Base-by-base conservation (phyloP, 92 coral and sea anemone genomes). In the Nematostella vectensis region DNA sequence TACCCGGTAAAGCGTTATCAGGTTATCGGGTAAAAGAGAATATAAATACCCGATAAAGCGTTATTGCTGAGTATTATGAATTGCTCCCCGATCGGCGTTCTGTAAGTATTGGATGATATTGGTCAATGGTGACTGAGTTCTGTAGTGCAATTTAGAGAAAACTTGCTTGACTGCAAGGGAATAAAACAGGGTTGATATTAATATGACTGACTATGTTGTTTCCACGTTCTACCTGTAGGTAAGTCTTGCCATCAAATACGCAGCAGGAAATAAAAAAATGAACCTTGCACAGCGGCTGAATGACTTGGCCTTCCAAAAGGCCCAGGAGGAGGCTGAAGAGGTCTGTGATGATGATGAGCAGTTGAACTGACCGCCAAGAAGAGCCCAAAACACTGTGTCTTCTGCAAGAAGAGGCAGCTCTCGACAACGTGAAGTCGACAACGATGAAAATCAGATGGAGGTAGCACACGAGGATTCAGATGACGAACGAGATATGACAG, bases 181-280 rank as follows among this genome's bases (percentile, higher is more conserved):
- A 11, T 33, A 17, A 47, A 16, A n/a, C n/a, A n/a, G n/a, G n/a
- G n/a, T n/a, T n/a, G n/a, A n/a, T n/a, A n/a, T n/a, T n/a, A n/a
- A n/a, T n/a, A n/a, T n/a, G n/a, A n/a, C n/a, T n/a, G n/a, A n/a
- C n/a, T n/a, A n/a, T 29, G 60, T 0, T 12, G 11, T 11, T 47
- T 54, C 27, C 4, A 48, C 9, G 29, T 25, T 9, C 57, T n/a
- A n/a, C n/a, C n/a, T n/a, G n/a, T n/a, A 93, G 99, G 99, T 93
- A 3, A 93, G 99, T 49, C 75, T 93, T 36, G 99, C 99, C 2
- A 93, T 93, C 55, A 82, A 80, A 42, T 93, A 93, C 54, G 99
- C 99, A 16, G 83, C 96, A 19, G 79, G 85, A 49, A 81, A 65
- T 62, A 67, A 96, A 6, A 70, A 77, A 54, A 93, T 93, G 87